Base-by-base conservation (phyloP, 1,140 invertebrate species). In the Bombus sibiricus region DNA sequence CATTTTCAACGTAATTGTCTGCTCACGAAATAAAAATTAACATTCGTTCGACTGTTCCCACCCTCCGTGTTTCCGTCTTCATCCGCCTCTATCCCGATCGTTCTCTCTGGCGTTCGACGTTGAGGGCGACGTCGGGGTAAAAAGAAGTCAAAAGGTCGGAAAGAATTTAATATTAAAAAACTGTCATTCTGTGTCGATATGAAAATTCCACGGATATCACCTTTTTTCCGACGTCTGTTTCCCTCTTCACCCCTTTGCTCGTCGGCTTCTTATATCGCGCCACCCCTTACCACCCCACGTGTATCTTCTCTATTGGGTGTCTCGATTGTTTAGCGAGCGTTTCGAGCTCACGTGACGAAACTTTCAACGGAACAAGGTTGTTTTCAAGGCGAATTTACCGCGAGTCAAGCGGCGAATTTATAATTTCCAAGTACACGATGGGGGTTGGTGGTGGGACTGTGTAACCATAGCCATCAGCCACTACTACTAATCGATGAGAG, bases 151-250 rank as follows among this genome's bases (percentile, higher is more conserved):
- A 93, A 92, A 91, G 83, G 89, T 87, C 88, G 86, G 86, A 86
- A 92, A 93, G 94, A 95, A 95, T 95, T 95, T 95, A 94, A 95
- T 95, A 95, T 95, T 93, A 93, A 93, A 94, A 94, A 94, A 94
- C 93, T 95, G 94, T 93, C 93, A 94, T 95, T 94, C 92, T 94
- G 91, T 92, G 92, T 93, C 93, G 93, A 95, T 95, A 95, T 95
- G 94, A 95, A 95, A 95, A 95, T 95, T 95, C 94, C 94, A 92
- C 88, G 89, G 91, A 93, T 93, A 93, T 93, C 89, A 92, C 87
- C 89, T 92, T 92, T 91, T 83, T 90, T 86, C 85, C 77, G 80
- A 88, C 80, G 86, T 92, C 88, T 88, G 85, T 91, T 88, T 90
- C 87, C 87, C 81, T 83, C 89, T 64, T 78, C 59, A 62, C 74